phyloP scores from a whole-genome alignment of 2,888 invertebrate species.

The Erynnis tages region DNA sequence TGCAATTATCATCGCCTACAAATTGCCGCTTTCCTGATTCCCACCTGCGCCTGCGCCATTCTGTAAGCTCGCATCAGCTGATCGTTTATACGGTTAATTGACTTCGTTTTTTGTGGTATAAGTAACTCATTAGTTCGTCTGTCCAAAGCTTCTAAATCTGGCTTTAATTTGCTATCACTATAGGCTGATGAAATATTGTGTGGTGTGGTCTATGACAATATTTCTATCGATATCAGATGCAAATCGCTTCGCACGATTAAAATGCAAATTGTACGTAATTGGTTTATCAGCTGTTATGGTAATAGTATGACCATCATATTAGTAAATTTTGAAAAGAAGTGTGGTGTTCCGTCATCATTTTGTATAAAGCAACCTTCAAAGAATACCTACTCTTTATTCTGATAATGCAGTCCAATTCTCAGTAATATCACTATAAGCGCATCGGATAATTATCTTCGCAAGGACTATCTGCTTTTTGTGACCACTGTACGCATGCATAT shows the following conservation, averaged over 20 bases:
- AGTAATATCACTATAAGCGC: slow-evolving; percentile 7
- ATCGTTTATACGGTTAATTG: slow-evolving; percentile 6
- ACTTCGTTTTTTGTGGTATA: background rate
- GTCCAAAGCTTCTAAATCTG: too few relatives aligned
- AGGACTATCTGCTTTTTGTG: slow-evolving; percentile 12
- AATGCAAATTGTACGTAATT: too few relatives aligned
- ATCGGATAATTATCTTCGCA: slow-evolving; percentile 16
- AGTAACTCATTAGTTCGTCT: background rate
- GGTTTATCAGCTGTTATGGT: too few relatives aligned
- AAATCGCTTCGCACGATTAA: too few relatives aligned
- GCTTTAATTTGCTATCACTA: too few relatives aligned
- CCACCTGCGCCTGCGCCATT: slow-evolving; percentile 33
- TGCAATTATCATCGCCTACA: slow-evolving; percentile 30
- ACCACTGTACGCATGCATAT: slow-evolving; percentile 12
- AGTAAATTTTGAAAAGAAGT: too few relatives aligned
- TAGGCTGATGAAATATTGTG: too few relatives aligned
- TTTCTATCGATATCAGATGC: too few relatives aligned
- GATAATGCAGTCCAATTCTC: slow-evolving; percentile 6
- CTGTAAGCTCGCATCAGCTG: background rate
- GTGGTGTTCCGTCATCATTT: too few relatives aligned
- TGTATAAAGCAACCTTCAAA: background rate
- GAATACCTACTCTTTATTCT: background rate
- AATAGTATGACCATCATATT: too few relatives aligned
- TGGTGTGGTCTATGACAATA: too few relatives aligned
- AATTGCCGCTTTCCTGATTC: slow-evolving; percentile 33